Percentiles rank a stretch among this genome's conserved stretches.
These are phyloP conservation scores for Campoplex nolae DNA, from an alignment of 2,888 invertebrate species.

Conservation along the genomic window DNA sequence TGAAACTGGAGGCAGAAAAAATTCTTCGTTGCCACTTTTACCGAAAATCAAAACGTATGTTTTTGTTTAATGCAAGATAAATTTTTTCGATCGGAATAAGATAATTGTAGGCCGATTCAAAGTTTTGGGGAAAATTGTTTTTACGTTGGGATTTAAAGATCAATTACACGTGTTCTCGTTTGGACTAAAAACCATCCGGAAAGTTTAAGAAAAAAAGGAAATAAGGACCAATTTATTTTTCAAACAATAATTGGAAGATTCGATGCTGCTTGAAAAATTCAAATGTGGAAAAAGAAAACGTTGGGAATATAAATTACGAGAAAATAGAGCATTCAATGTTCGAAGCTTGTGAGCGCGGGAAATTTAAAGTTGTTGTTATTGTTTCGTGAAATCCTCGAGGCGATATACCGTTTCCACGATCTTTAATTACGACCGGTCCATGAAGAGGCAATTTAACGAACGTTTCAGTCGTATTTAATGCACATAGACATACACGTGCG, in stretches of 20 bases:
- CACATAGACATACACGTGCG: not conserved
- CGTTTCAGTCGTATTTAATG: slow-evolving; percentile 20
- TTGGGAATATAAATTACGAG: not conserved
- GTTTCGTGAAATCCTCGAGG: slow-evolving; percentile 51
- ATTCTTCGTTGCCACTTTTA: too few species aligned
- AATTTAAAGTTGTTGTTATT: slow-evolving; percentile 18
- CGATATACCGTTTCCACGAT: slow-evolving; percentile 42
- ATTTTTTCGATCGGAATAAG: not conserved
- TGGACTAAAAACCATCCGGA: not conserved
- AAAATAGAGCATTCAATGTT: not conserved
- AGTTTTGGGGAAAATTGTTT: not conserved
- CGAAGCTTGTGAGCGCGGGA: not conserved
- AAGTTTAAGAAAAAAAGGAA: too few species aligned
- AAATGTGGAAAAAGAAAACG: not conserved
- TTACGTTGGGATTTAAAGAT: not conserved
- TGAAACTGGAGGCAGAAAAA: too few species aligned
- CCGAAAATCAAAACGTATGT: too few species aligned
- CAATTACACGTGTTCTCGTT: not conserved
- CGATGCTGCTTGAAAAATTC: too few species aligned
- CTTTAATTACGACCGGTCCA: slow-evolving; percentile 59
- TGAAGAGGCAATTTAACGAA: slow-evolving; percentile 36
- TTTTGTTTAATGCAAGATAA: too few species aligned
- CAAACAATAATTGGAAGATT: not conserved
- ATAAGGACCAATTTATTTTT: too few species aligned
- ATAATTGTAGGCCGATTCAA: not conserved